phyloP scores from a whole-genome alignment of 2,888 invertebrate species.

The Stenodera caucasica region DNA sequence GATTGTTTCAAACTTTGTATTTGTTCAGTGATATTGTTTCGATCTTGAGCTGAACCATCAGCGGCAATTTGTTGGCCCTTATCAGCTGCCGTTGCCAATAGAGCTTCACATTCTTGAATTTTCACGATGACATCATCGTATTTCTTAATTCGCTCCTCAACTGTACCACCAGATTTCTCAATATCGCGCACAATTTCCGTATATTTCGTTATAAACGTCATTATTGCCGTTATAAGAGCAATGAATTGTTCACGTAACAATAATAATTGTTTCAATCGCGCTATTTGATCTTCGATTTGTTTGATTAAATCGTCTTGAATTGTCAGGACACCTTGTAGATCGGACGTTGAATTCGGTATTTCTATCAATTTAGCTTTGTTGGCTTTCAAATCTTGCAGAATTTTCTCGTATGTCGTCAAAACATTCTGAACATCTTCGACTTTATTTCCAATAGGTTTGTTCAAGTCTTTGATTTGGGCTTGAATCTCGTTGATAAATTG shows the following conservation, averaged over 20 bases:
- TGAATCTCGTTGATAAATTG: slow-evolving; percentile 82
- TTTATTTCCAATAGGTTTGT: slow-evolving; percentile 83
- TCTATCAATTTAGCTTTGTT: slow-evolving; percentile 78
- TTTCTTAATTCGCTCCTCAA: slow-evolving; percentile 84
- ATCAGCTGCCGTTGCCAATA: slow-evolving; percentile 83
- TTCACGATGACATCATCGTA: slow-evolving; percentile 84
- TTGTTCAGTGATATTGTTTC: slow-evolving; percentile 85
- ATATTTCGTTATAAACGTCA: slow-evolving; percentile 83
- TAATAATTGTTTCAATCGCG: slow-evolving; percentile 75
- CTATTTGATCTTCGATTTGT: slow-evolving; percentile 83
- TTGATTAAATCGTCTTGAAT: slow-evolving; percentile 86
- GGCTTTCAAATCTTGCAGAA: slow-evolving; percentile 74
- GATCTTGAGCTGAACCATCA: slow-evolving; percentile 84
- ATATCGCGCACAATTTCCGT: slow-evolving; percentile 83
- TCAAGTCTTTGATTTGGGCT: slow-evolving; percentile 77
- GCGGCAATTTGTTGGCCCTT: slow-evolving; percentile 92
- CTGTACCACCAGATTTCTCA: slow-evolving; percentile 78
- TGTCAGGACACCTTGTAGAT: slow-evolving; percentile 74
- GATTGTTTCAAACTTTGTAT: slow-evolving; percentile 85
- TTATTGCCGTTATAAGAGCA: slow-evolving; percentile 82
- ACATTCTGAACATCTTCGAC: slow-evolving; percentile 89
- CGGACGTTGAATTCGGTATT: slow-evolving; percentile 76
- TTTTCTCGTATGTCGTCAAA: slow-evolving; percentile 74
- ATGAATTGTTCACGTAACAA: slow-evolving; percentile 86
- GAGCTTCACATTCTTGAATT: slow-evolving; percentile 88